Evolutionary conservation across 2,113 vertebrate species (phyloP).

Genomic region (Charina bottae): DNA sequence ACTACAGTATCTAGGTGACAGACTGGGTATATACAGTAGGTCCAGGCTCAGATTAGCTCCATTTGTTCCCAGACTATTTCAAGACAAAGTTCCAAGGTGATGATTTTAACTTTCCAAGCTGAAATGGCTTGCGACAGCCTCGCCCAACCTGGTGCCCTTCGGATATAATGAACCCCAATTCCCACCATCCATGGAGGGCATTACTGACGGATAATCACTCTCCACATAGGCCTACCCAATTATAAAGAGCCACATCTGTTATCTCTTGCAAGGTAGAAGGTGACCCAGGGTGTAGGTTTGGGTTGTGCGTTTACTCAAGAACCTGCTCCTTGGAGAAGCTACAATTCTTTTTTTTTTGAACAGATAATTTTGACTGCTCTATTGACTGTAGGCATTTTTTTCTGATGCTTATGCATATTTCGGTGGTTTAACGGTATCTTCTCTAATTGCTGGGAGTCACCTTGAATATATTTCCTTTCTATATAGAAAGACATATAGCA

Average conservation of each 20-base stretch:
- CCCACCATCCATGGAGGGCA: not conserved
- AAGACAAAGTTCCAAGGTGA: not conserved
- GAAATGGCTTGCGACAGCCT: not conserved
- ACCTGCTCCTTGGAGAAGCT: not conserved
- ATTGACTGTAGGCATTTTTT: not conserved
- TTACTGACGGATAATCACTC: not conserved
- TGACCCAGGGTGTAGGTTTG: not conserved
- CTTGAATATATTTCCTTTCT: not conserved
- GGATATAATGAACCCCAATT: not conserved
- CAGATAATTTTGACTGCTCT: not conserved
- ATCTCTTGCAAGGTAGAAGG: not conserved
- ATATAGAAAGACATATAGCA: not conserved
- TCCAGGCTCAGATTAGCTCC: not conserved
- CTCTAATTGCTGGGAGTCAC: not conserved
- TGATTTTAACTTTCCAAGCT: not conserved
- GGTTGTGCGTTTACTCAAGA: not conserved
- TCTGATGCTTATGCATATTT: not conserved
- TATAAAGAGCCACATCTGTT: not conserved
- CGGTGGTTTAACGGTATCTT: not conserved
- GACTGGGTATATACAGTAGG: not conserved
- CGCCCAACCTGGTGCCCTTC: not conserved
- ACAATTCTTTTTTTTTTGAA: not conserved
- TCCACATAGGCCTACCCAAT: not conserved
- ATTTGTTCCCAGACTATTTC: not conserved
- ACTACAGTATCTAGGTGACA: not conserved